Conservation (phyloP, 2,113 vertebrate species). For the Psammodynastes pulverulentus region DNA sequence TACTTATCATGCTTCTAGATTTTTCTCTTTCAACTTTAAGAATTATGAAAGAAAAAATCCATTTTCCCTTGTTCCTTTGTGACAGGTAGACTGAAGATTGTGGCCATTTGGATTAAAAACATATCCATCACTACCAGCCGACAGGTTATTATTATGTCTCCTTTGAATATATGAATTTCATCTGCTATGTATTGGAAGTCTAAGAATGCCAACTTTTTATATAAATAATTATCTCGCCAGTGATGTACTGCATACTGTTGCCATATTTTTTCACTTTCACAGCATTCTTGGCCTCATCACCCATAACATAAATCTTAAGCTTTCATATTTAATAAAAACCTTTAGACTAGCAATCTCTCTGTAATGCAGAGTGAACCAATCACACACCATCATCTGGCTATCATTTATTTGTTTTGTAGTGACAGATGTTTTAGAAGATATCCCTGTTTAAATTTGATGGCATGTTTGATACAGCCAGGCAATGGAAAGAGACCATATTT, state of each 20-base stretch:
- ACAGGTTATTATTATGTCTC: constrained; percentile 73
- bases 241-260: constrained; percentile 71
- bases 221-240: constrained; percentile 75
- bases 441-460: constrained; percentile 51
- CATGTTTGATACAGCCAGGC: constrained; percentile 48
- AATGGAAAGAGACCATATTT: constrained; percentile 42
- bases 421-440: constrained; percentile 53
- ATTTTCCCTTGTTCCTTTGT: constrained; percentile 67
- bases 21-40: constrained; percentile 68
- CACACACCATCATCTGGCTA: constrained; percentile 47
- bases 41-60: constrained; percentile 75
- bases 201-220: constrained; percentile 72
- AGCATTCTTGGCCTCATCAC: constrained; percentile 72
- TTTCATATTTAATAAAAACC: constrained; percentile 72
- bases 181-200: constrained; percentile 60
- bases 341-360: constrained; percentile 54
- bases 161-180: constrained; percentile 80
- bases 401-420: constrained; percentile 58
- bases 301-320: constrained; percentile 68
- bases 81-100: constrained; percentile 70
- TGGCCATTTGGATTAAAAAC: constrained; percentile 80
- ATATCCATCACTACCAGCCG: constrained; percentile 66
- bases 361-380: constrained; percentile 57
- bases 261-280: constrained; percentile 75
- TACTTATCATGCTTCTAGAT: constrained; percentile 68